Base-by-base conservation (phyloP, 2,888 invertebrate genomes). In the Rhogogaster chlorosoma region DNA sequence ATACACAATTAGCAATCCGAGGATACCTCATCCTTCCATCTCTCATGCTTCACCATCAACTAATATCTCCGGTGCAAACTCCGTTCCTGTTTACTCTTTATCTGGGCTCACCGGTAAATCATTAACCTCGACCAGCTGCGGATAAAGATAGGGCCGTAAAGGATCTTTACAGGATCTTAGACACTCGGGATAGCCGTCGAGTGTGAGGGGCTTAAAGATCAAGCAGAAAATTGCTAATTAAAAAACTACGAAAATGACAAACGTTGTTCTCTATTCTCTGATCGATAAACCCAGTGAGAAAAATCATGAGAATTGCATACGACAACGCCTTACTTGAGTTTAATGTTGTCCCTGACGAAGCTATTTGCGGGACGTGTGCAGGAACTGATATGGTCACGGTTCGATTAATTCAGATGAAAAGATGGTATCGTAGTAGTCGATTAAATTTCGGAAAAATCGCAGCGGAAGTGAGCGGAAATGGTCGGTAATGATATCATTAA, bases 391-490 rank as follows among this genome's bases (percentile, higher is more conserved):
- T 22, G 38, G 80, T 80, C 80, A 80, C 38, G 80, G 80, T 80
- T 61, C 15, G 80, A 38, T 61, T 57, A 15, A 10, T 80, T 6
- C 38, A 22, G 36, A 53, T 77, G 36, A 45, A 83, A 83, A 45
- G 85, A 85, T 75, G 57, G 73, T 83, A 85, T 85, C 85, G 83
- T 18, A 18, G 18, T 45, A 49, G 22, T 77, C 75, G 77, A 75
- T 85, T 83, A 71, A 45, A 73, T 45, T 83, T 42, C 10, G 15
- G 53, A 70, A 84, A 85, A 78, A 71, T 77, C 38, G 64, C 77
- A 67, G 53, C 85, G 85, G 85, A 85, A 84, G 64, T 77, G 84
- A 84, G 38, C 85, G 85, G 85, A 85, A 84, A 67, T 42, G 84
- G 45, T 36, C 84, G 78, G 70, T 86, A 86, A 84, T 71, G 82